phyloP scores from a whole-genome alignment of 2,797 vertebrate species.

The Meriones psammophilus region DNA sequence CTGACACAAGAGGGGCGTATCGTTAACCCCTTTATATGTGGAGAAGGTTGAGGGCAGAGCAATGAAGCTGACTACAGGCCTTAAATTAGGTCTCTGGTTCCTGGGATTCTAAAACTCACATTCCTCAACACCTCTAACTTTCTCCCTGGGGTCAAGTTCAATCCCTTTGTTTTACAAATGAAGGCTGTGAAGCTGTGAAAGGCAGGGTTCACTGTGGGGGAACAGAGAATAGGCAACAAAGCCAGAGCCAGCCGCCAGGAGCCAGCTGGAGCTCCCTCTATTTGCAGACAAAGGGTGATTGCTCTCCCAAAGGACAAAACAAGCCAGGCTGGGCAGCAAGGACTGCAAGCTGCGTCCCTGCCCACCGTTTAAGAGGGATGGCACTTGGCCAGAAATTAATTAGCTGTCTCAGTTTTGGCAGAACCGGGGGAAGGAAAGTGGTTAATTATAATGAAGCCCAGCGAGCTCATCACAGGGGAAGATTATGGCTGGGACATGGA shows the following conservation, averaged over 20 bases:
- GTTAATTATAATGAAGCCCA: slow-evolving; percentile 66
- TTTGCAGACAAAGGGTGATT: slow-evolving; percentile 74
- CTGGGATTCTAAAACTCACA: background rate
- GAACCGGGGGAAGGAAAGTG: slow-evolving; percentile 61
- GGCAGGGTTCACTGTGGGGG: background rate
- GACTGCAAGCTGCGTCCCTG: slow-evolving; percentile 22
- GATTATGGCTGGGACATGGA: background rate
- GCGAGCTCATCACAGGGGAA: background rate
- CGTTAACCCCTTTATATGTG: background rate
- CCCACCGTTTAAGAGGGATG: slow-evolving; percentile 60
- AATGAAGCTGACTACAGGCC: background rate
- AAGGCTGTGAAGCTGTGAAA: background rate
- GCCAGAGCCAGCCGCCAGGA: background rate
- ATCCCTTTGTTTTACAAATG: slow-evolving; percentile 40
- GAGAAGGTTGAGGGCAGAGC: background rate
- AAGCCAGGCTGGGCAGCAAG: background rate
- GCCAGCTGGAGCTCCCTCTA: slow-evolving; percentile 41
- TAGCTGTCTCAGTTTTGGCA: slow-evolving; percentile 75
- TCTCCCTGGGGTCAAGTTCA: background rate
- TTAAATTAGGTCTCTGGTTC: background rate
- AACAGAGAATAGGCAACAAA: slow-evolving; percentile 3
- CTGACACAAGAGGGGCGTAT: background rate
- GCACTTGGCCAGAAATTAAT: slow-evolving; percentile 76
- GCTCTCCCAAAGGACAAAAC: slow-evolving; percentile 50
- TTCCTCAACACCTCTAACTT: background rate